Evolutionary conservation across 1,140 invertebrate genomes (phyloP).

Genomic region (Drosophila arizonae): DNA sequence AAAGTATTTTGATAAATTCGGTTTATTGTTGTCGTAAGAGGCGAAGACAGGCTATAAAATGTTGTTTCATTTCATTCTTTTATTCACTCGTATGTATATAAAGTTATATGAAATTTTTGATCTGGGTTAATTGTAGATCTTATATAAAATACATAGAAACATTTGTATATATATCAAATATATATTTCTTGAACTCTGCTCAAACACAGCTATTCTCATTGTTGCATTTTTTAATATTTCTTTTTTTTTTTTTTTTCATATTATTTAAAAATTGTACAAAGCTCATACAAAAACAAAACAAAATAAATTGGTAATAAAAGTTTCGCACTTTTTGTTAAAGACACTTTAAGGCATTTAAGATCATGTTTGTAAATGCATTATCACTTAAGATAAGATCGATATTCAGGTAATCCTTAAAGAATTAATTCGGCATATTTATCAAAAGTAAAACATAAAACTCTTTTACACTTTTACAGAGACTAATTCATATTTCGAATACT

Average conservation of each 20-base stretch:
- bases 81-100: not conserved
- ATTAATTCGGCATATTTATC: not conserved
- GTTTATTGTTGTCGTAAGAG: too few relatives aligned
- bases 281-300: not conserved
- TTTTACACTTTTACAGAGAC: constrained; percentile 10
- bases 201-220: not conserved
- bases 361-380: not conserved
- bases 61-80: too few relatives aligned
- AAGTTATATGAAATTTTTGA: not conserved
- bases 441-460: not conserved
- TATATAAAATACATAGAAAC: not conserved
- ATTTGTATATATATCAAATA: not conserved
- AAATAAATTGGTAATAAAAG: constrained; percentile 8
- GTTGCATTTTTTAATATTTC: not conserved
- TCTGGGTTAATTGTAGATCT: too few relatives aligned
- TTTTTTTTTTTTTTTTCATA: not conserved
- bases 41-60: too few relatives aligned
- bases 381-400: not conserved
- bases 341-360: not conserved
- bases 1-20: too few relatives aligned
- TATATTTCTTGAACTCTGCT: not conserved
- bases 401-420: not conserved
- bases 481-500: constrained; percentile 60
- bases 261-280: not conserved
- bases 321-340: not conserved